Percentiles rank a stretch among this genome's conserved stretches.
phyloP scores from a whole-genome alignment of 2,797 vertebrate species.

The Catostomus latipinnis region DNA sequence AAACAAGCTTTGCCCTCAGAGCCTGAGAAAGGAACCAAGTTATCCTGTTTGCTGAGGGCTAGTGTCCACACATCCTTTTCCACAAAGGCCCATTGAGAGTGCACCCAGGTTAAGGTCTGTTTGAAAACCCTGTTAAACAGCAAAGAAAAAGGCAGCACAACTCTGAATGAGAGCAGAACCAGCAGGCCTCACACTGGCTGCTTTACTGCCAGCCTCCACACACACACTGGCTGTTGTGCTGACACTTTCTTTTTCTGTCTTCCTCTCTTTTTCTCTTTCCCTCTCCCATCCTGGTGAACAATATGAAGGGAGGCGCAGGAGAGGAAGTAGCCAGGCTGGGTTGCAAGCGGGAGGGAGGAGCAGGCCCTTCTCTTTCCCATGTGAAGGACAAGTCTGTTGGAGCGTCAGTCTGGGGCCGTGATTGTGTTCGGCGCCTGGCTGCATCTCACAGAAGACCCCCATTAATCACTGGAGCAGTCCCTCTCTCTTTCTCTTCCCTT shows the following conservation, averaged over 20 bases:
- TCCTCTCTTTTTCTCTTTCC: slow-evolving; percentile 30
- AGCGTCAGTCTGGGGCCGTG: slow-evolving; percentile 76
- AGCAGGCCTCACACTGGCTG: slow-evolving; percentile 65
- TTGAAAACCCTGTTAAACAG: slow-evolving; percentile 82
- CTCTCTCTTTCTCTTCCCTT: slow-evolving; percentile 62
- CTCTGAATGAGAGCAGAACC: slow-evolving; percentile 41
- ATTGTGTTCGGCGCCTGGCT: slow-evolving; percentile 78
- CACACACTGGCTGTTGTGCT: slow-evolving; percentile 62
- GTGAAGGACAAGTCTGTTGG: slow-evolving; percentile 81
- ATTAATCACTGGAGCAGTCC: slow-evolving; percentile 81
- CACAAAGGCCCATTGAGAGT: slow-evolving; percentile 81
- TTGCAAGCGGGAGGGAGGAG: slow-evolving; percentile 63
- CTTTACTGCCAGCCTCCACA: slow-evolving; percentile 59
- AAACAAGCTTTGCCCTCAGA: slow-evolving; percentile 57
- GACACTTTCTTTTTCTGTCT: slow-evolving; percentile 61
- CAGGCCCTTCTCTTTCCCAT: slow-evolving; percentile 72
- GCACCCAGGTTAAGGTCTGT: slow-evolving; percentile 80
- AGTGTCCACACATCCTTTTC: slow-evolving; percentile 81
- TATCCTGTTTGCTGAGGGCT: slow-evolving; percentile 77
- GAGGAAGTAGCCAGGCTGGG: slow-evolving; percentile 61
- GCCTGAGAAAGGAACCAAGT: slow-evolving; percentile 77
- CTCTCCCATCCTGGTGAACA: slow-evolving; percentile 59
- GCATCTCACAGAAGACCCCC: slow-evolving; percentile 79
- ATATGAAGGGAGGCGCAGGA: slow-evolving; percentile 57
- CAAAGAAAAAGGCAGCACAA: slow-evolving; percentile 72